phyloP scores from a whole-genome alignment of 2,888 invertebrate genomes.

The Synergus gifuensis region DNA sequence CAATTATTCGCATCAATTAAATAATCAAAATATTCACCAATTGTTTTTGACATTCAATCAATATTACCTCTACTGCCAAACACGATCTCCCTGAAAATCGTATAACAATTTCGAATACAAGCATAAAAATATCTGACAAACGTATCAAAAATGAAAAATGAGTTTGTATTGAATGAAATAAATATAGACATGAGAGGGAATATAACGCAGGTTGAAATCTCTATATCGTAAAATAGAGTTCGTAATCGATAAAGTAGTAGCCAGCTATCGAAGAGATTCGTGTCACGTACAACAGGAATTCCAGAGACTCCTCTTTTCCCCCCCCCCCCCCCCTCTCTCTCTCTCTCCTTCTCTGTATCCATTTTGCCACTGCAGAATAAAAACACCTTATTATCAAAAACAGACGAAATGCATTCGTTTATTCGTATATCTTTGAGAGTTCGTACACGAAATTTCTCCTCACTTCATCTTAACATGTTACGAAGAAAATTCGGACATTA shows the following conservation, averaged over 20 bases:
- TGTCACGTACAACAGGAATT: conserved; percentile 61
- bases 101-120: too few relatives aligned
- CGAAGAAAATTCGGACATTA: conserved; percentile 68
- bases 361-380: conserved; percentile 26
- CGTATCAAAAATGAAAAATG: background rate
- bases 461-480: conserved; percentile 60
- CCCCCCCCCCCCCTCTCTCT: conserved; percentile 8
- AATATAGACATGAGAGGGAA: background rate
- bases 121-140: background rate
- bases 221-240: conserved; percentile 39
- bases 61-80: too few relatives aligned
- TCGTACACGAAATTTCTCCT: conserved; percentile 42
- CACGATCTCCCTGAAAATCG: too few relatives aligned
- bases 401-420: conserved; percentile 71
- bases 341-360: conserved; percentile 39
- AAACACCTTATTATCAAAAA: conserved; percentile 65
- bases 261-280: conserved; percentile 53
- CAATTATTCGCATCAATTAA: background rate
- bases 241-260: conserved; percentile 59
- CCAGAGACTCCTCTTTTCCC: conserved; percentile 46
- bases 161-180: background rate
- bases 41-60: too few relatives aligned
- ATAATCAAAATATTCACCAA: too few relatives aligned
- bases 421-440: conserved; percentile 61
- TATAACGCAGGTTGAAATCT: background rate